These are phyloP conservation scores for Triops cancriformis DNA, from an alignment of 1,140 invertebrate genomes.

Conservation along the genomic window DNA sequence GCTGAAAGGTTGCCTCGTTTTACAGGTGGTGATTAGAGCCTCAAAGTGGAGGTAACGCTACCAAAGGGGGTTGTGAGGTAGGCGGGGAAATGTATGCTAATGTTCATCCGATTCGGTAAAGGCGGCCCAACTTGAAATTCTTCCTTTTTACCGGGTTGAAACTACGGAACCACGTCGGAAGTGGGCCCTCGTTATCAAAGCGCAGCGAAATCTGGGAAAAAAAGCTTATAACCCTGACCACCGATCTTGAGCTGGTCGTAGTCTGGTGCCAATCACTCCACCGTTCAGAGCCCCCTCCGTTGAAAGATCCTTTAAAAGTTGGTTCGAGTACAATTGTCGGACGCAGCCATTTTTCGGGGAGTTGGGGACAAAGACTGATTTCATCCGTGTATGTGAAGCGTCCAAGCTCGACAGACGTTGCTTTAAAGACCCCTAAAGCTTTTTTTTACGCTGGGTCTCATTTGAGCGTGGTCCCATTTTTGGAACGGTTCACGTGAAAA, in stretches of 20 bases:
- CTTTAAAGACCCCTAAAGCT: too few species aligned
- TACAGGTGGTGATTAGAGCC: neutral
- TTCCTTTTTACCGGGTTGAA: neutral
- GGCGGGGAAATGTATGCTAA: neutral
- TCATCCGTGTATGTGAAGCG: too few species aligned
- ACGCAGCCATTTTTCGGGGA: too few species aligned
- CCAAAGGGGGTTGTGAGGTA: neutral
- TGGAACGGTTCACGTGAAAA: neutral
- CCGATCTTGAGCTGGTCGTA: neutral
- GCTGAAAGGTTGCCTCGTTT: neutral
- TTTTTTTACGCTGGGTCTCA: too few species aligned
- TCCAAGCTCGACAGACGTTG: too few species aligned
- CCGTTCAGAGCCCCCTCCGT: neutral
- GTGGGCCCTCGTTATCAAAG: neutral
- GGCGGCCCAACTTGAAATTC: neutral
- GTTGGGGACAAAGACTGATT: too few species aligned
- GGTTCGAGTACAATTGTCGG: too few species aligned
- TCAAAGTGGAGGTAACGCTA: neutral
- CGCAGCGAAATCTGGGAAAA: neutral
- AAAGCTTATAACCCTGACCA: constrained; percentile 1
- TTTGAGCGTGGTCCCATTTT: neutral
- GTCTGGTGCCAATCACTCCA: neutral
- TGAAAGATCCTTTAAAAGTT: neutral
- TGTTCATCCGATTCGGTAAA: neutral
- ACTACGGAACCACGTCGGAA: neutral